phyloP scores from a whole-genome alignment of 1,140 invertebrate genomes.

The Ips typographus region DNA sequence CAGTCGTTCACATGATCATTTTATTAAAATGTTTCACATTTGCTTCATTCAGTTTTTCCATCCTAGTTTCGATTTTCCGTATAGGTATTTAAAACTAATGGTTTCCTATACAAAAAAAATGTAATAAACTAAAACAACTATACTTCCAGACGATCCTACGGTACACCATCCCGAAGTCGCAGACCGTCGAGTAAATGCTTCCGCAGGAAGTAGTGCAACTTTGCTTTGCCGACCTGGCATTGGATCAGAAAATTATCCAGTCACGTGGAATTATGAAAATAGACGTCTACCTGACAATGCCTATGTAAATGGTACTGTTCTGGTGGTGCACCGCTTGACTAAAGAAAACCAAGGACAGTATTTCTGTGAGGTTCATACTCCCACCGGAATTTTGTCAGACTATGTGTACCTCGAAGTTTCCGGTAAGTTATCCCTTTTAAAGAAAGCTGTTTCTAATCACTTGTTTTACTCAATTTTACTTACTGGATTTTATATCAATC shows the following conservation, averaged over 20 bases:
- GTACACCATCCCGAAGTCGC: constrained; percentile 50
- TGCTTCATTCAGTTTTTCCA: too few species aligned
- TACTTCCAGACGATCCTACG: constrained; percentile 28
- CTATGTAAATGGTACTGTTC: constrained; percentile 52
- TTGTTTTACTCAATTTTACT: too few species aligned
- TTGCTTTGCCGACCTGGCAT: constrained; percentile 56
- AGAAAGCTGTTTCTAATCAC: too few species aligned
- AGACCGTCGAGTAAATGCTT: constrained; percentile 53
- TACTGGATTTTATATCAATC: too few species aligned
- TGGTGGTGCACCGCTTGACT: constrained; percentile 57
- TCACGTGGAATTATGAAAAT: constrained; percentile 60
- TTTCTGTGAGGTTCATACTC: constrained; percentile 62
- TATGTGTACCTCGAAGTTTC: constrained; percentile 68
- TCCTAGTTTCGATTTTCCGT: too few species aligned
- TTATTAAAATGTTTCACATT: too few species aligned
- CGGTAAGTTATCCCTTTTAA: constrained; percentile 58
- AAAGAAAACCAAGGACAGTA: constrained; percentile 69
- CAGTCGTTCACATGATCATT: too few species aligned
- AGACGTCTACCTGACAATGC: constrained; percentile 53
- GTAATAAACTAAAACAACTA: too few species aligned
- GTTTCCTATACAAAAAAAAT: too few species aligned
- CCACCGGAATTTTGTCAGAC: constrained; percentile 58
- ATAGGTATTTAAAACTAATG: too few species aligned
- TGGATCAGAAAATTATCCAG: constrained; percentile 31
- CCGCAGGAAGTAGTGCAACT: constrained; percentile 59